Evolutionary conservation across 1,140 invertebrate genomes (phyloP).

Genomic region (silkworm (Bombyx mori)): DNA sequence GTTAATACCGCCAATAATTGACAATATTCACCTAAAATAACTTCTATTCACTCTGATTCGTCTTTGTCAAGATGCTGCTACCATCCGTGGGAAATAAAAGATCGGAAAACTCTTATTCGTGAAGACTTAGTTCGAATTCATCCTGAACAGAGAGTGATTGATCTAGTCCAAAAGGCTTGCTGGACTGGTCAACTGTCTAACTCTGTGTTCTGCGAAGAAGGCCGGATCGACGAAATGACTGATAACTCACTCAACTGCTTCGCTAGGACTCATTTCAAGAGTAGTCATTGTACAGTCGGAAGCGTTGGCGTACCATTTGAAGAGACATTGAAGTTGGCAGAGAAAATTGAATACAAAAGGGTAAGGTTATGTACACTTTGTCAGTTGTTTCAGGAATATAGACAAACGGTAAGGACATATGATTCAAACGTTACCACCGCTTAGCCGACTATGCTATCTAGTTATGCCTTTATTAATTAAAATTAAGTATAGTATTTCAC

Average conservation of each 20-base stretch:
- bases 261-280: conserved; percentile 22
- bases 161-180: conserved; percentile 37
- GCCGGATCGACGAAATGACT: conserved; percentile 30
- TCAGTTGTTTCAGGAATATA: too few species aligned
- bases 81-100: conserved; percentile 34
- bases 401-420: too few species aligned
- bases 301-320: conserved; percentile 45
- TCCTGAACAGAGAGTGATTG: conserved; percentile 33
- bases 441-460: too few species aligned
- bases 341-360: conserved; percentile 26
- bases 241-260: conserved; percentile 21
- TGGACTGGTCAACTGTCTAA: conserved; percentile 38
- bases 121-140: conserved; percentile 30
- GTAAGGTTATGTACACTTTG: conserved; percentile 15
- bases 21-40: too few species aligned
- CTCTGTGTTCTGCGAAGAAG: conserved; percentile 40
- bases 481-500: too few species aligned
- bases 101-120: conserved; percentile 25
- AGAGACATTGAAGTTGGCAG: conserved; percentile 40
- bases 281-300: conserved; percentile 29
- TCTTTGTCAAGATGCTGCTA: conserved; percentile 29
- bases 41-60: neutral
- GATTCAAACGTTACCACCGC: too few species aligned
- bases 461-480: too few species aligned
- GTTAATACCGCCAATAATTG: too few species aligned